Percentiles rank a stretch among this genome's conserved stretches.
Evolutionary conservation across 2,797 vertebrate species (phyloP).

Genomic region (Dryobates pubescens): DNA sequence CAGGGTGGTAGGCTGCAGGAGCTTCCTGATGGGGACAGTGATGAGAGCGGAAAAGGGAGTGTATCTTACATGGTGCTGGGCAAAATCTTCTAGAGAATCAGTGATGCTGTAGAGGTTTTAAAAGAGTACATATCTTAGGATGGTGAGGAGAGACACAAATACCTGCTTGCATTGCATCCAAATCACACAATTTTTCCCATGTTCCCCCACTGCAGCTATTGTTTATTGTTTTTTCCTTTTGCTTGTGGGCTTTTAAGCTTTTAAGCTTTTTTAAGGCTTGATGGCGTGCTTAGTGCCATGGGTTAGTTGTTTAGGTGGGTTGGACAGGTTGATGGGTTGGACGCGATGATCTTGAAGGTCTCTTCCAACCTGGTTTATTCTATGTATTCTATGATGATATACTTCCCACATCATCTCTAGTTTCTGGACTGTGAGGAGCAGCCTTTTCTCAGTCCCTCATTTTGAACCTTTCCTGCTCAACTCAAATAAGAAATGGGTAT

Average conservation of each 20-base stretch:
- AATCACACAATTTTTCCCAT: neutral
- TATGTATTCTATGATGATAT: no score
- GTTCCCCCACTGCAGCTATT: neutral
- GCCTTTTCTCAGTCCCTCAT: neutral
- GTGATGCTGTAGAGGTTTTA: neutral
- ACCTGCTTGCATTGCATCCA: neutral
- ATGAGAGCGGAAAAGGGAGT: neutral
- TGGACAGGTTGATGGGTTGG: no score
- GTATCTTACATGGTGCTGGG: fast-evolving
- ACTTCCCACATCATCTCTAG: neutral
- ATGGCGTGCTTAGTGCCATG: no score
- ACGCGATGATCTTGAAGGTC: no score
- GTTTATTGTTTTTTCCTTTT: neutral
- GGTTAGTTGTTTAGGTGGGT: no score
- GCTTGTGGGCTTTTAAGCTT: neutral
- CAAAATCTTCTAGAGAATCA: neutral
- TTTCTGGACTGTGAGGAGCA: neutral
- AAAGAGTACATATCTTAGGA: neutral
- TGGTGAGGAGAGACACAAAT: neutral
- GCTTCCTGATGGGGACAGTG: neutral
- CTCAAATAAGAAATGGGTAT: neutral
- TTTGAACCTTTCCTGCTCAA: neutral
- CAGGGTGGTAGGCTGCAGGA: neutral
- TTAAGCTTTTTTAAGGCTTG: no score
- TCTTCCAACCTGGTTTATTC: no score